These are phyloP conservation scores for Oreohelix idahoensis DNA, from an alignment of 1,140 invertebrate species.

Conservation along the genomic window DNA sequence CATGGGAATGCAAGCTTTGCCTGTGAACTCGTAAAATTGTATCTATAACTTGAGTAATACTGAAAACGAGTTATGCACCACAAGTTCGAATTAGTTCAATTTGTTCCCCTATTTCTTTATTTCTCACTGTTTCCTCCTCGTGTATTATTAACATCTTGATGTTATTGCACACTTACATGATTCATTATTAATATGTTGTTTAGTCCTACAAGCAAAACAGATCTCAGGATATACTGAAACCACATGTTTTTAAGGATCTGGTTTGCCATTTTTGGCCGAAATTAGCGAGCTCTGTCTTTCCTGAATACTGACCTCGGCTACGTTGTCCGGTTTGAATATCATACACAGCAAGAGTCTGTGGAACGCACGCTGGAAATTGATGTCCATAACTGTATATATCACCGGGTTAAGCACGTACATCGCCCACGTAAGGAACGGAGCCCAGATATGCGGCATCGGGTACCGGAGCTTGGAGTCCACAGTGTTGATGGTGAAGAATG, in stretches of 20 bases:
- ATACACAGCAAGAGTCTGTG: conserved; percentile 47
- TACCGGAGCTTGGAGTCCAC: conserved; percentile 49
- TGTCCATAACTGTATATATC: conserved; percentile 62
- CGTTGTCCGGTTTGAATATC: conserved; percentile 28
- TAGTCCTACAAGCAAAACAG: too few relatives aligned
- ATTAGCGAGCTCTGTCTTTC: conserved; percentile 13
- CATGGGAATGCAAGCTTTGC: too few relatives aligned
- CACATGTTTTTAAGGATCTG: background rate
- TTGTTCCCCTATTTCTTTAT: too few relatives aligned
- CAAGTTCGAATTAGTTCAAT: too few relatives aligned
- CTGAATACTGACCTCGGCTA: background rate
- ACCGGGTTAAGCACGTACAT: conserved; percentile 59
- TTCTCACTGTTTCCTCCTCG: too few relatives aligned
- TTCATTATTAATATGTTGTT: too few relatives aligned
- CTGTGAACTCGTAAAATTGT: too few relatives aligned
- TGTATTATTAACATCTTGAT: too few relatives aligned
- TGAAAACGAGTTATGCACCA: too few relatives aligned
- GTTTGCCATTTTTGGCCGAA: background rate
- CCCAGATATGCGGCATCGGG: conserved; percentile 57
- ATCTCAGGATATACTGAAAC: background rate
- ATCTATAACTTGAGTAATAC: too few relatives aligned
- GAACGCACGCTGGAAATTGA: conserved; percentile 54
- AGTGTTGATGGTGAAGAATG: conserved; percentile 59
- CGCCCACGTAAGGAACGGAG: conserved; percentile 55
- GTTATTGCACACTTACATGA: too few relatives aligned